phyloP scores from a whole-genome alignment of 2,113 vertebrate genomes.

The Takifugu flavidus region DNA sequence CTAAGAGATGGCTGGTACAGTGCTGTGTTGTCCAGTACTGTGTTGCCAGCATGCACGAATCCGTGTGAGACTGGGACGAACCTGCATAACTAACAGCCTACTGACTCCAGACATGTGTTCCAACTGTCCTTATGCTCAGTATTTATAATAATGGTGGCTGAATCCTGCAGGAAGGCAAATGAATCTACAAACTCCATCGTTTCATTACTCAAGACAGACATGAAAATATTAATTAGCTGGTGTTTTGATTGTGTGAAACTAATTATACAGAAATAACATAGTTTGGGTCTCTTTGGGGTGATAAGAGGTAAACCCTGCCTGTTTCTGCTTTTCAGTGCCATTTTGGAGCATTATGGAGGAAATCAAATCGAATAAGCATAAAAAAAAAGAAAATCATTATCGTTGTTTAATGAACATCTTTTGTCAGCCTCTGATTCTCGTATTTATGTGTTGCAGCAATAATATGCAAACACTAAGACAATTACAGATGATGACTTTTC shows the following conservation, averaged over 20 bases:
- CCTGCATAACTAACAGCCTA: no score
- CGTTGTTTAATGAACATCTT: conserved; percentile 67
- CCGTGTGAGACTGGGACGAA: no score
- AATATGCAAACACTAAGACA: conserved; percentile 61
- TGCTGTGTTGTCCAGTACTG: no score
- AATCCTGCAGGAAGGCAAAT: conserved; percentile 13
- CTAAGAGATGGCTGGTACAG: no score
- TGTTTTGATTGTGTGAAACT: conserved; percentile 62
- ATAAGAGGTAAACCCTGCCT: conserved; percentile 64
- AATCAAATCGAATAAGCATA: conserved; percentile 69
- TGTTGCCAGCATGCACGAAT: no score
- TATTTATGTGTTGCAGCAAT: conserved; percentile 53
- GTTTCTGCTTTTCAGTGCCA: conserved; percentile 60
- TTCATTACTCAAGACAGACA: conserved; percentile 42
- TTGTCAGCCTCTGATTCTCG: conserved; percentile 56
- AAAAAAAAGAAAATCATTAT: conserved; percentile 67
- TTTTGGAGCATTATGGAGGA: conserved; percentile 61
- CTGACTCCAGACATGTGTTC: no score
- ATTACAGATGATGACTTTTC: conserved; percentile 60
- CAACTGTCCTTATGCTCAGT: neutral
- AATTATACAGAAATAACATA: conserved; percentile 63
- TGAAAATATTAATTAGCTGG: conserved; percentile 68
- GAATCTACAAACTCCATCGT: conserved; percentile 46
- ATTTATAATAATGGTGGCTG: conserved; percentile 9
- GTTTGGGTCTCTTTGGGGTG: conserved; percentile 52